A percentile compares a stretch with the other conserved stretches of the same genome.
These are phyloP conservation scores for Mohoua ochrocephala DNA, from an alignment of 2,113 vertebrate species.

Conservation along the genomic window DNA sequence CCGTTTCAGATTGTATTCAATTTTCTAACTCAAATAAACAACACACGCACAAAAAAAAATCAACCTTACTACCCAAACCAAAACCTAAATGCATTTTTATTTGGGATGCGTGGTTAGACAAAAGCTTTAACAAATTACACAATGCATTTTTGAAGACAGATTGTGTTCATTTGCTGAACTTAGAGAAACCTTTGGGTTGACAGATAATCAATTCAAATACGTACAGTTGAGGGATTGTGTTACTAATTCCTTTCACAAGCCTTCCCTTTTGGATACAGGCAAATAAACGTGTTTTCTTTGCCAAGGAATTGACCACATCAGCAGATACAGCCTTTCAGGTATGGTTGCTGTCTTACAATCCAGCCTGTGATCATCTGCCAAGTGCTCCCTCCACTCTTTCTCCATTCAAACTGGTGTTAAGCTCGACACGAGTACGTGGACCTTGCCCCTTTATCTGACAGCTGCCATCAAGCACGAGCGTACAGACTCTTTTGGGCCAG, in stretches of 20 bases:
- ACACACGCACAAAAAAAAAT: background rate
- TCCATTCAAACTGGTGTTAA: background rate
- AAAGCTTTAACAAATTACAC: slow-evolving; percentile 64
- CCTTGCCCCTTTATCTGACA: background rate
- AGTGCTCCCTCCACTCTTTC: background rate
- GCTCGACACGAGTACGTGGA: background rate
- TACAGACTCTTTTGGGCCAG: background rate
- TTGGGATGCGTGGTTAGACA: slow-evolving; percentile 36
- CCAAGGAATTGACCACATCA: slow-evolving; percentile 36
- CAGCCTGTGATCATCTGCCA: background rate
- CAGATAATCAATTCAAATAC: slow-evolving; percentile 74
- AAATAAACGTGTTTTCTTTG: slow-evolving; percentile 27
- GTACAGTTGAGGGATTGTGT: slow-evolving; percentile 64
- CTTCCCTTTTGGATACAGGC: slow-evolving; percentile 53
- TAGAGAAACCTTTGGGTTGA: slow-evolving; percentile 66
- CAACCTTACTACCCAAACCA: background rate
- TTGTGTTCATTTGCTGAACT: slow-evolving; percentile 70
- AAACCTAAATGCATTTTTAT: slow-evolving; percentile 25
- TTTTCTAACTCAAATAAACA: slow-evolving; percentile 4
- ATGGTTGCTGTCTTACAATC: background rate
- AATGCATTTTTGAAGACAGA: slow-evolving; percentile 62
- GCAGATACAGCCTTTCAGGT: background rate
- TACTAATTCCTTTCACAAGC: slow-evolving; percentile 66
- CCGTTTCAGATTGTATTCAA: background rate
- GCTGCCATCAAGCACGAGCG: background rate